Percentiles rank a stretch among this genome's conserved stretches.
Evolutionary conservation across 2,113 vertebrate genomes (phyloP).

Genomic region (Panurus biarmicus): DNA sequence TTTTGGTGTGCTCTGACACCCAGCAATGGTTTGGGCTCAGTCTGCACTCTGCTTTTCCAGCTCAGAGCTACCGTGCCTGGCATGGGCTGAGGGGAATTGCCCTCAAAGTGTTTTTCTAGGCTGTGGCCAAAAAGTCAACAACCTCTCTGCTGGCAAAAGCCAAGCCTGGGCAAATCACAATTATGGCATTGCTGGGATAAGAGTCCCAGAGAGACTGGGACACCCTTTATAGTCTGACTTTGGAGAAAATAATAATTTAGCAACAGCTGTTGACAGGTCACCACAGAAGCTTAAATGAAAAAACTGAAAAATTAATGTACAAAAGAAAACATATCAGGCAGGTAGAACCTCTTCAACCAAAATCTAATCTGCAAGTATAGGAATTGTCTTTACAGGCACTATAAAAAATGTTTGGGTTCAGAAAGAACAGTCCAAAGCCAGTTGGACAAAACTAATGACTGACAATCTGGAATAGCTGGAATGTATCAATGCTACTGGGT

Average conservation of each 20-base stretch:
- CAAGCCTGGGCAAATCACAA: not conserved
- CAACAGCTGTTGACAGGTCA: not conserved
- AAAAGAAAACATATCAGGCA: rapidly evolving
- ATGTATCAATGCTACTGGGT: not conserved
- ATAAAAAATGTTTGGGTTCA: not conserved
- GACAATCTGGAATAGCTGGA: not conserved
- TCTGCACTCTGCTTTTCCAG: not conserved
- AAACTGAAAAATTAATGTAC: not conserved
- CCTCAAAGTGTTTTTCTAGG: rapidly evolving
- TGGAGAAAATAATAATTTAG: not conserved
- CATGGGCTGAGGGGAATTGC: not conserved
- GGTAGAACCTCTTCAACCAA: not conserved
- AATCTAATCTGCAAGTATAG: not conserved
- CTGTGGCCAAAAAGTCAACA: not conserved
- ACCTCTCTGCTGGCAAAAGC: not conserved
- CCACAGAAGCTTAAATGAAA: not conserved
- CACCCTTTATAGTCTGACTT: not conserved
- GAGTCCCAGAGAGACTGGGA: not conserved
- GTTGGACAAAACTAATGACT: rapidly evolving
- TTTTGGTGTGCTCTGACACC: not conserved
- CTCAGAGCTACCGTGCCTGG: not conserved
- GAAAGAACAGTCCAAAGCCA: not conserved
- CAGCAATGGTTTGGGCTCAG: not conserved
- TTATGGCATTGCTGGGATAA: not conserved
- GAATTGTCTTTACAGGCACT: not conserved